Base-by-base conservation (phyloP, 2,888 invertebrate genomes). In the Drosophila kanekoi region DNA sequence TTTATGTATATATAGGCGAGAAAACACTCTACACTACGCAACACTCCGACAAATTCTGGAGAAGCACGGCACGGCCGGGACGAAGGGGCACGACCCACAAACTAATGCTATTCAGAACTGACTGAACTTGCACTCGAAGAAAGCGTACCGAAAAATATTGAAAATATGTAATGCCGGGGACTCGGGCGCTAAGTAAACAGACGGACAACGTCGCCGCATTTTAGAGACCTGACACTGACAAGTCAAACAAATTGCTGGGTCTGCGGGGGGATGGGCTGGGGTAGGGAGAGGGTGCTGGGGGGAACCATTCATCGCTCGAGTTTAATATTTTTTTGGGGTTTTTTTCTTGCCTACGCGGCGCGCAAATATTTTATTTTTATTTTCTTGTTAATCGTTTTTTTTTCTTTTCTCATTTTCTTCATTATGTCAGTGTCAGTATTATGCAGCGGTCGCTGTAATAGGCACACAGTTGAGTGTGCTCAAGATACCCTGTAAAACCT, bases 201-300 rank as follows among this genome's bases (percentile, higher is more conserved):
- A 67, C 71, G 16, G 28, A 11, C 23, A 62, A 62, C 58, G 78
- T 82, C 81, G 82, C 79, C 88, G 56, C 78, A 79, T 81, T 87
- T 81, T 56, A 59, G 41, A 60, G 40, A 54, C 63, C 67, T 65
- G 81, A 77, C 82, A 79, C 79, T 88, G 83, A 82, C 83, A 88
- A 83, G 83, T 71, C 77, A 82, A 88, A 83, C 83, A 88, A 88
- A 83, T 83, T 79, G 82, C 70, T 69, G 75, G 62, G 69, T 44
- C 44, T 44, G 11, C 18, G 35, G 11, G 35, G 9, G 16, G 33
- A 33, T 11, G 41, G 56, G 14, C 14, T 18, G 11, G 1, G 18
- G 18, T 18, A 18, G 10, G 13, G 10, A 6, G 11, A 16, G 20
- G n/a, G 32, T n/a, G 35, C 28, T 10, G 20, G 43, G 41, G 56